phyloP scores from a whole-genome alignment of 2,888 invertebrate species.

The Xestia sexstrigata region DNA sequence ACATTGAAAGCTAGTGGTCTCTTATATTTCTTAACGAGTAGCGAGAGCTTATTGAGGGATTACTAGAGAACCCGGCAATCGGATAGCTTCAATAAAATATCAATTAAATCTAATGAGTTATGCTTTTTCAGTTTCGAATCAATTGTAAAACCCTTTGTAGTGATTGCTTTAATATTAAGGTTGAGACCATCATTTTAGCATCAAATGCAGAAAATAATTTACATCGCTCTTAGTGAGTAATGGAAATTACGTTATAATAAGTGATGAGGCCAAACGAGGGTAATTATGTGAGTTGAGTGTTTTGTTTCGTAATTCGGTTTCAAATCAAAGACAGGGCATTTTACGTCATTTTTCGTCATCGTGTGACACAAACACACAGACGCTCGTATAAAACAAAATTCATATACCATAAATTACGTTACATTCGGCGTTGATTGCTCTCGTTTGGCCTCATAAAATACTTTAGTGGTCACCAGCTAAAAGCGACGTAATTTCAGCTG shows the following conservation, averaged over 20 bases:
- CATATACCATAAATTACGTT: neutral
- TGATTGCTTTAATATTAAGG: neutral
- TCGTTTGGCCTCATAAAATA: neutral
- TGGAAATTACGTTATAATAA: neutral
- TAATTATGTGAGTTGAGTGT: neutral
- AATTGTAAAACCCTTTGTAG: neutral
- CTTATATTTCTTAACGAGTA: conserved; percentile 6
- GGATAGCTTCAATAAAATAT: neutral
- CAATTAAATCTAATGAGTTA: neutral
- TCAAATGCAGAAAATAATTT: neutral
- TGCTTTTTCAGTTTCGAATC: neutral
- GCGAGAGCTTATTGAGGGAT: conserved; percentile 19
- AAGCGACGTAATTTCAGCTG: neutral
- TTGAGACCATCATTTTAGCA: neutral
- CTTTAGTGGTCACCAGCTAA: neutral
- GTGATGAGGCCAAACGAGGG: neutral
- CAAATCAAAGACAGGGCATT: neutral
- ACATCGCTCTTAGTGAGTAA: neutral
- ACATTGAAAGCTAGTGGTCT: neutral
- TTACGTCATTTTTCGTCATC: neutral
- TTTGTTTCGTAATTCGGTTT: neutral
- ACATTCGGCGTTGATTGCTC: neutral
- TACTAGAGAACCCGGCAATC: neutral
- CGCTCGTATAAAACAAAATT: neutral
- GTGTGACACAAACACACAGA: neutral